Evolutionary conservation across 2,797 vertebrate species (phyloP).

Genomic region (Meda fulgida): DNA sequence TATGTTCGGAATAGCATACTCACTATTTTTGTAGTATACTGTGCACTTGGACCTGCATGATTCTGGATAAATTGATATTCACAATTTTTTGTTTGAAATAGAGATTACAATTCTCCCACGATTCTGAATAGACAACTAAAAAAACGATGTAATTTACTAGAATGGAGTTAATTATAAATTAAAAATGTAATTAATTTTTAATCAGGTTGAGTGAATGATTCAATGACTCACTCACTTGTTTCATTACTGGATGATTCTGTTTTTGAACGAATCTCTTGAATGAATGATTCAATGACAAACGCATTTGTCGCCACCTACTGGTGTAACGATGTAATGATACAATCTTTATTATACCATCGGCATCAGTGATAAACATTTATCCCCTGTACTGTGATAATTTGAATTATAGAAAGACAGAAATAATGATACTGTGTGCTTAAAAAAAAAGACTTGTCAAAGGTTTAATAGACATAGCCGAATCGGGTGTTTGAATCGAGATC

Average conservation of each 20-base stretch:
- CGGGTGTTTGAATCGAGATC: too few relatives aligned
- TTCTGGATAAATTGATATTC: not conserved
- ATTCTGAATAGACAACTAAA: not conserved
- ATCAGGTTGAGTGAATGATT: not conserved
- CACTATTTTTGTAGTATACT: not conserved
- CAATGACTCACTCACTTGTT: not conserved
- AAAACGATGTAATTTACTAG: not conserved
- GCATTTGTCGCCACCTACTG: too few relatives aligned
- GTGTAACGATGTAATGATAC: not conserved
- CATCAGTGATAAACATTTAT: not conserved
- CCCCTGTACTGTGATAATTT: not conserved
- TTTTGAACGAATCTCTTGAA: not conserved
- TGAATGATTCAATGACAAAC: too few relatives aligned
- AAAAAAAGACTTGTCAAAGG: too few relatives aligned
- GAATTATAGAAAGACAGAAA: not conserved
- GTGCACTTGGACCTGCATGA: not conserved
- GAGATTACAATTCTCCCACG: not conserved
- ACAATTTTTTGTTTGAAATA: not conserved
- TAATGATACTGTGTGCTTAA: not conserved
- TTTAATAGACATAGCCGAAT: too few relatives aligned
- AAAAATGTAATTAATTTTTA: not conserved
- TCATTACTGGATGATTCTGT: not conserved
- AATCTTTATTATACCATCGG: not conserved
- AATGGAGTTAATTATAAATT: too few relatives aligned
- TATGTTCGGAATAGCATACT: slow-evolving; percentile 21